These are phyloP conservation scores for Barypeithes pellucidus DNA, from an alignment of 2,888 invertebrate species.

Conservation along the genomic window DNA sequence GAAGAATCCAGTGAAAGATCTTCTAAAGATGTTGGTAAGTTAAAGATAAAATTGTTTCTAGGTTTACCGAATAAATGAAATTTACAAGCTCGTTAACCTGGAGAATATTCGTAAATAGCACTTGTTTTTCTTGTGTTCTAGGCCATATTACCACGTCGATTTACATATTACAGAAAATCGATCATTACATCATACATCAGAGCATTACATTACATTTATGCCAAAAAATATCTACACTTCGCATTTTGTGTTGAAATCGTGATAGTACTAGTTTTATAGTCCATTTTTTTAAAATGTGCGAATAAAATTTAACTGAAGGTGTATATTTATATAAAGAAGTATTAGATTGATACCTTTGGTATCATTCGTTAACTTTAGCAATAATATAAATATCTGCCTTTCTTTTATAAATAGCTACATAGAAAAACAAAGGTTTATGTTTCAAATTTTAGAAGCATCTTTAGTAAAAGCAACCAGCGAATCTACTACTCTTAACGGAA, in stretches of 20 bases:
- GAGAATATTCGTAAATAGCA: background rate
- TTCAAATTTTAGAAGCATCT: constrained; percentile 57
- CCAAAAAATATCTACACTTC: no score
- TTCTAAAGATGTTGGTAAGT: constrained; percentile 46
- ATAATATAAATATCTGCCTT: background rate
- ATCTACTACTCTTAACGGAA: constrained; percentile 53
- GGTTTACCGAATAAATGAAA: no score
- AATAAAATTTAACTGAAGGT: background rate
- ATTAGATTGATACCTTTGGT: no score
- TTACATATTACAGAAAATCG: background rate
- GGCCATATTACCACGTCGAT: background rate
- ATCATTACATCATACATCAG: background rate
- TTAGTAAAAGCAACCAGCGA: constrained; percentile 57
- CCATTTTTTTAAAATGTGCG: background rate
- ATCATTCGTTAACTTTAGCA: no score
- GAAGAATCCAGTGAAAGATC: constrained; percentile 56
- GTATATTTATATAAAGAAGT: background rate
- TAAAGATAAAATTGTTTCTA: constrained; percentile 20
- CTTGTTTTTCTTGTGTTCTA: background rate
- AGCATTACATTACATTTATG: no score
- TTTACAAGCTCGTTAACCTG: background rate
- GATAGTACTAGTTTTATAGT: background rate
- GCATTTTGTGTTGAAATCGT: background rate
- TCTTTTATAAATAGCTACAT: background rate
- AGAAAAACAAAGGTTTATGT: background rate